phyloP scores from a whole-genome alignment of 2,888 invertebrate genomes.

The Eugnorisma glareosa region DNA sequence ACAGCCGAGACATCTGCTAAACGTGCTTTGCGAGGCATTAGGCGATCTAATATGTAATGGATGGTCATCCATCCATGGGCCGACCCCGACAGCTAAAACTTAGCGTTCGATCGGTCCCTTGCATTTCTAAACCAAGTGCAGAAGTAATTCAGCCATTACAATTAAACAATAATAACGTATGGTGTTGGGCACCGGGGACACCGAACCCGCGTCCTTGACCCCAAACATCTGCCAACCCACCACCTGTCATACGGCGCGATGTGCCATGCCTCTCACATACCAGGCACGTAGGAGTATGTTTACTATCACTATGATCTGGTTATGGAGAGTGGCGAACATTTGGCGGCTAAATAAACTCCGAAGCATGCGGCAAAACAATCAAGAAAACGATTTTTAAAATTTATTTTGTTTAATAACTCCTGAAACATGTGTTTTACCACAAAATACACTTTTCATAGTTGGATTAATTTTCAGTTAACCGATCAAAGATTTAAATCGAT shows the following conservation, averaged over 20 bases:
- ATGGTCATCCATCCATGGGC: background rate
- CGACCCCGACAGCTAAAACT: background rate
- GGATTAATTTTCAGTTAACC: too few relatives aligned
- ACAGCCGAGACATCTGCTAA: background rate
- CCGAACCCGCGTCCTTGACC: conserved; percentile 70
- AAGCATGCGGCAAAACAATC: background rate
- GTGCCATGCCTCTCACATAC: conserved; percentile 18
- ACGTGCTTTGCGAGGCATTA: background rate
- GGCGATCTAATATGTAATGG: background rate
- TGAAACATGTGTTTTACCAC: background rate
- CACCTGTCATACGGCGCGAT: conserved; percentile 70
- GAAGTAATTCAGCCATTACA: conserved; percentile 15
- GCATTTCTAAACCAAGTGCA: background rate
- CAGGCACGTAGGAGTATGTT: conserved; percentile 19
- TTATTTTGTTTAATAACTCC: too few relatives aligned
- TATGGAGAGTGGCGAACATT: background rate
- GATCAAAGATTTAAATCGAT: too few relatives aligned
- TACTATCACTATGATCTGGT: conserved; percentile 28
- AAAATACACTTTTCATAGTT: background rate
- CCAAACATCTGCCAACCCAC: conserved; percentile 64
- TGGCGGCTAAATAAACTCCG: background rate
- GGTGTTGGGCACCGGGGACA: conserved; percentile 35
- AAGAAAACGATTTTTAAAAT: too few relatives aligned
- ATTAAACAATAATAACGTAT: conserved; percentile 51
- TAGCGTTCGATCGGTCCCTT: background rate